These are phyloP conservation scores for Goniozus legneri DNA, from an alignment of 1,140 invertebrate genomes.

Conservation along the genomic window DNA sequence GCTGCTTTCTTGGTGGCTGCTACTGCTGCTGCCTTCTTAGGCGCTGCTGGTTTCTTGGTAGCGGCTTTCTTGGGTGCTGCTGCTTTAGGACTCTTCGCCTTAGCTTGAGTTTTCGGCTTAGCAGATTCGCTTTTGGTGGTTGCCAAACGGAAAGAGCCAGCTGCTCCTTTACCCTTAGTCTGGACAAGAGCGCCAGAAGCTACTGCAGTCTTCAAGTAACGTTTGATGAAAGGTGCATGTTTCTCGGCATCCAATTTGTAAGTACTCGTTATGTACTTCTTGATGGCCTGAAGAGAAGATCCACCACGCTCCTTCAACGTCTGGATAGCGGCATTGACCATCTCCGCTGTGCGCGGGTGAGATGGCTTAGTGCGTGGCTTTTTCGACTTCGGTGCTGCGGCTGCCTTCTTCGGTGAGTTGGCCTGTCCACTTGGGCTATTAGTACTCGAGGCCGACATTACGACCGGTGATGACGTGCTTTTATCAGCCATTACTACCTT, in stretches of 20 bases:
- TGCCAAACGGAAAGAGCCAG: conserved; percentile 10
- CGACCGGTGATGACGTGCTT: background rate
- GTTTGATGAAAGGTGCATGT: conserved; percentile 11
- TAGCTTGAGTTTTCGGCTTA: background rate
- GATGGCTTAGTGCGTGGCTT: conserved; percentile 1
- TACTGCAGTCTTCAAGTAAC: conserved; percentile 11
- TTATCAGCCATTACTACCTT: conserved; percentile 16
- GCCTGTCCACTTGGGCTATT: background rate
- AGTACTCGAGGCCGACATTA: background rate
- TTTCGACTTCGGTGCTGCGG: conserved; percentile 11
- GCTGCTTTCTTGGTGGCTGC: conserved; percentile 20
- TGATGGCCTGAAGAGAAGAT: conserved; percentile 15
- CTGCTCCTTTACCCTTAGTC: conserved; percentile 15
- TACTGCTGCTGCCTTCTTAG: conserved; percentile 24
- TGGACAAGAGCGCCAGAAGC: conserved; percentile 9
- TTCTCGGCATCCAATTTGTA: conserved; percentile 15
- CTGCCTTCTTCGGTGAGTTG: conserved; percentile 7
- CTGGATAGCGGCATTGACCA: conserved; percentile 15
- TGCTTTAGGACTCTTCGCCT: conserved; percentile 13
- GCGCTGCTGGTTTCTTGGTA: conserved; percentile 19
- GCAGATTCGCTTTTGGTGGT: background rate
- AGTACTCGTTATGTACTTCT: conserved; percentile 13
- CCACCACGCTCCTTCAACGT: conserved; percentile 12
- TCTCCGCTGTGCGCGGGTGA: conserved; percentile 9
- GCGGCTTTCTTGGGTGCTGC: conserved; percentile 38